A percentile compares a stretch with the other conserved stretches of the same genome.
phyloP scores from a whole-genome alignment of 2,797 vertebrate genomes.

The Syncerus caffer region DNA sequence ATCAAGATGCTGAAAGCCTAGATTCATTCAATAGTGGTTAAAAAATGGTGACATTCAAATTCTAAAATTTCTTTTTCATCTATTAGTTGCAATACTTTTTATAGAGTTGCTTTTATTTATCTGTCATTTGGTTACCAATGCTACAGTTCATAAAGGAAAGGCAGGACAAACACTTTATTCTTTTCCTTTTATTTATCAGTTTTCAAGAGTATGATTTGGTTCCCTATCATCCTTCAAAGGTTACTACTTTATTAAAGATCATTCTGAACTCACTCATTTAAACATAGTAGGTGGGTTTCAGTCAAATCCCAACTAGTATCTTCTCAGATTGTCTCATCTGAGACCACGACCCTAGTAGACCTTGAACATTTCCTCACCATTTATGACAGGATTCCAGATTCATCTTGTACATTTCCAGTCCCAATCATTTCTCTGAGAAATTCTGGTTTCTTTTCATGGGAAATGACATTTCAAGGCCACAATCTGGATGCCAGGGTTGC shows the following conservation, averaged over 20 bases:
- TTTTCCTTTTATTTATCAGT: neutral
- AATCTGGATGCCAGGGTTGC: neutral
- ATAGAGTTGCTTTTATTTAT: neutral
- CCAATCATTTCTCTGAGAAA: neutral
- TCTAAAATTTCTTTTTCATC: neutral
- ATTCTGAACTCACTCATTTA: neutral
- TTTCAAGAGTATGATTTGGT: neutral
- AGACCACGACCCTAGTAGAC: neutral
- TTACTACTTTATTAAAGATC: neutral
- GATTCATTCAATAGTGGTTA: neutral
- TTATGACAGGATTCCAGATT: neutral
- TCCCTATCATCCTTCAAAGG: neutral
- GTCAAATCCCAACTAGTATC: neutral
- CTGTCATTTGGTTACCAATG: neutral
- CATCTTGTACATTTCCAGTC: neutral
- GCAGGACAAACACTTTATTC: neutral
- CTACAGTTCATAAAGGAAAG: neutral
- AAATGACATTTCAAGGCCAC: neutral
- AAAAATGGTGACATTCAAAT: slow-evolving; percentile 3
- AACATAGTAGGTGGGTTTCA: neutral
- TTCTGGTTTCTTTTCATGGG: neutral
- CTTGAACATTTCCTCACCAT: neutral
- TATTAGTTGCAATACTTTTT: slow-evolving; percentile 15
- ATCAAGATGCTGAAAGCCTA: neutral
- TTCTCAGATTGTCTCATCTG: neutral